Percentiles rank a stretch among this genome's conserved stretches.
These are phyloP conservation scores for Nibea coibor DNA, from an alignment of 2,113 vertebrate species.

Conservation along the genomic window DNA sequence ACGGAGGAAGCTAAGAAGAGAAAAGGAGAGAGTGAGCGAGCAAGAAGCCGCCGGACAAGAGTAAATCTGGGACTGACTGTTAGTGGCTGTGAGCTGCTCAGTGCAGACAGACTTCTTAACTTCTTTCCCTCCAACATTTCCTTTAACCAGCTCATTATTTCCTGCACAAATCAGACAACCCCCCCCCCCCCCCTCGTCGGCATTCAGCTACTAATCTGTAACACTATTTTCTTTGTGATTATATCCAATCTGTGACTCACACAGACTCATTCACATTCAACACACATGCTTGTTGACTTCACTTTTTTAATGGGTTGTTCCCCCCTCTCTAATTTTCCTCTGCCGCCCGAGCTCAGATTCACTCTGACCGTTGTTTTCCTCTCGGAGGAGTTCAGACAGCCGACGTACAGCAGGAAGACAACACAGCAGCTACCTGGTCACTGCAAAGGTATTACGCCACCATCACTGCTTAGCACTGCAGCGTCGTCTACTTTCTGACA, in stretches of 20 bases:
- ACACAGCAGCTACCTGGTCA: neutral
- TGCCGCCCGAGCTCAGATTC: neutral
- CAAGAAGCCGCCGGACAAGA: too few relatives aligned
- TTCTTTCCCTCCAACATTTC: neutral
- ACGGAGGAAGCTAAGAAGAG: too few relatives aligned
- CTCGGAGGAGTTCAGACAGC: neutral
- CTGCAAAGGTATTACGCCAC: neutral
- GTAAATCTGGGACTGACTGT: too few relatives aligned
- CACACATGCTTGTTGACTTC: neutral
- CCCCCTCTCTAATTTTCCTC: neutral
- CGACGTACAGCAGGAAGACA: conserved; percentile 3
- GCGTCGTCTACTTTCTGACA: neutral
- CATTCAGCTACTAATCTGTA: neutral
- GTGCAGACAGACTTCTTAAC: neutral
- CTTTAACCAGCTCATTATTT: neutral
- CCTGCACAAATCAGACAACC: neutral
- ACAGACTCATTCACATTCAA: conserved; percentile 18
- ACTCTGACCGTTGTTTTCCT: neutral
- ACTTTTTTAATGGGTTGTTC: neutral
- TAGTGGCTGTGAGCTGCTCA: too few relatives aligned
- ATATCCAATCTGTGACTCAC: neutral
- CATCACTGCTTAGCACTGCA: neutral
- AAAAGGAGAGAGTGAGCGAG: too few relatives aligned
- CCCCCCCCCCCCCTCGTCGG: too few relatives aligned
- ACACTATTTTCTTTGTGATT: neutral